phyloP scores from a whole-genome alignment of 2,888 invertebrate genomes.

The Acanthosepion esculentum region DNA sequence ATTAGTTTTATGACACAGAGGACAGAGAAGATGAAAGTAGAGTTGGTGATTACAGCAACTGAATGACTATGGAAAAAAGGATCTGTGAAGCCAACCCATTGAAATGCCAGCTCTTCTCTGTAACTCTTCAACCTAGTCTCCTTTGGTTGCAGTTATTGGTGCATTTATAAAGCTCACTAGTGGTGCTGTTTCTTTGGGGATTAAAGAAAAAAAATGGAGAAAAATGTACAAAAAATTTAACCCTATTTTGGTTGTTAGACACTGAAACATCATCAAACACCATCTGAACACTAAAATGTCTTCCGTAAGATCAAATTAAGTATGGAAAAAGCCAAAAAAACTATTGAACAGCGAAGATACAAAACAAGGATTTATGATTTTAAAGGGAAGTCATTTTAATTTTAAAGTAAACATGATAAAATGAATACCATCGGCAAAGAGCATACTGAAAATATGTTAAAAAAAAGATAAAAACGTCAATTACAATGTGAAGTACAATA shows the following conservation, averaged over 20 bases:
- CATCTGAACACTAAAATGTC: background rate
- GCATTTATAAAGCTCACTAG: conserved; percentile 6
- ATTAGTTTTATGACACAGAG: background rate
- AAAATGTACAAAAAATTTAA: background rate
- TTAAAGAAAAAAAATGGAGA: background rate
- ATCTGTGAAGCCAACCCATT: background rate
- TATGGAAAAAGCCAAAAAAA: background rate
- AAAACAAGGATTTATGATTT: background rate
- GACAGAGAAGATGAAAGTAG: background rate
- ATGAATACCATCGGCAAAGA: too few species aligned
- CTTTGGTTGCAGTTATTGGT: conserved; percentile 12
- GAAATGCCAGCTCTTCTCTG: background rate
- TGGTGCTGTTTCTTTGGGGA: conserved; percentile 33
- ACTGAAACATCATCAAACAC: background rate
- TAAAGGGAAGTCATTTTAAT: background rate
- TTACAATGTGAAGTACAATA: background rate
- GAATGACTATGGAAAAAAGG: background rate
- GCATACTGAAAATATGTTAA: too few species aligned
- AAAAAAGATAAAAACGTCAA: background rate
- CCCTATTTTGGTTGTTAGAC: background rate
- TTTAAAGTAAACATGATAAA: too few species aligned
- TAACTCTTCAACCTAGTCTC: background rate
- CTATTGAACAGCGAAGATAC: background rate
- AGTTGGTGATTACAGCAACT: background rate
- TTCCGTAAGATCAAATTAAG: background rate